phyloP scores from a whole-genome alignment of 2,888 invertebrate species.

The Drosophila conformis region DNA sequence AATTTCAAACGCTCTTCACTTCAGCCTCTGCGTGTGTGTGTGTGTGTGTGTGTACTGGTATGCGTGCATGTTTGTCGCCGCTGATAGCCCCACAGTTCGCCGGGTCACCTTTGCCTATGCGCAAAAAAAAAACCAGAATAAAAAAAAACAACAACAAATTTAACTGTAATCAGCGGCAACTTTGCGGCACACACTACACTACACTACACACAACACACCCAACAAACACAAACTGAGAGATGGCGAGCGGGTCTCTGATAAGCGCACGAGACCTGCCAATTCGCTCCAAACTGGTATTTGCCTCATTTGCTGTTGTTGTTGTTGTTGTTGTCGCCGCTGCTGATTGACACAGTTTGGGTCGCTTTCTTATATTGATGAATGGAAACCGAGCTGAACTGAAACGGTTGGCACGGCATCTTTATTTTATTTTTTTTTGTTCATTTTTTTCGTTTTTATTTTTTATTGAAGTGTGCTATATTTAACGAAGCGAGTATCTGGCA shows the following conservation, averaged over 20 bases:
- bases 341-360: constrained; percentile 64
- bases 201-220: constrained; percentile 48
- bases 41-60: constrained; percentile 35
- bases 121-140: constrained; percentile 54
- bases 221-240: constrained; percentile 67
- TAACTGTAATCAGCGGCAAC: constrained; percentile 67
- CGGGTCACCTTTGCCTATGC: constrained; percentile 80
- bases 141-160: constrained; percentile 39
- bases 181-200: constrained; percentile 50
- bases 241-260: constrained; percentile 65
- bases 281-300: constrained; percentile 68
- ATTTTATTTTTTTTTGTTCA: constrained; percentile 36
- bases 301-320: constrained; percentile 16
- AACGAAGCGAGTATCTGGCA: constrained; percentile 69
- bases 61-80: constrained; percentile 71
- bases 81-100: constrained; percentile 76
- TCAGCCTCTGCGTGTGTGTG: constrained; percentile 6
- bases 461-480: constrained; percentile 81
- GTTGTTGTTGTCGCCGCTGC: constrained; percentile 25
- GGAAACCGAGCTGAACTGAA: constrained; percentile 64
- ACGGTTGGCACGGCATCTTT: constrained; percentile 50
- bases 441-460: constrained; percentile 38
- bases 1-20: constrained; percentile 61
- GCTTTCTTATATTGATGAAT: constrained; percentile 72
- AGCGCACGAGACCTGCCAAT: constrained; percentile 76